These are phyloP conservation scores for Gallinago solitaria DNA, from an alignment of 2,797 vertebrate genomes.

Conservation along the genomic window DNA sequence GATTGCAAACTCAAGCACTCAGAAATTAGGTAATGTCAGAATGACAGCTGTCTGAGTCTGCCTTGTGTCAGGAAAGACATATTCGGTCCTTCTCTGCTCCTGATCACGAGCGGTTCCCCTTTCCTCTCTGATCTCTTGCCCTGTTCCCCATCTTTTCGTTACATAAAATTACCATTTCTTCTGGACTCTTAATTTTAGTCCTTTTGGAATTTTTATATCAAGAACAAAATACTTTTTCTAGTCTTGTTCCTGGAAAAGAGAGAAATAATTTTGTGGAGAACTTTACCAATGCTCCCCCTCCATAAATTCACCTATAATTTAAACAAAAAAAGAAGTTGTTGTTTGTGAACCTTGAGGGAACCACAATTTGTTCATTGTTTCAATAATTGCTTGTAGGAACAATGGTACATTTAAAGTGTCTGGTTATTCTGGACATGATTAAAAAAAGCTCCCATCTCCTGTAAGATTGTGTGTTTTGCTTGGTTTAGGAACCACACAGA, in stretches of 20 bases:
- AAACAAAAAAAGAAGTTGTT: neutral
- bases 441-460: neutral
- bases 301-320: neutral
- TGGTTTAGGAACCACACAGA: neutral
- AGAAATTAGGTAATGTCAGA: neutral
- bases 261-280: neutral
- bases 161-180: neutral
- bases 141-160: neutral
- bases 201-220: neutral
- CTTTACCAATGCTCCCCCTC: fast-evolving
- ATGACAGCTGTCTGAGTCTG: neutral
- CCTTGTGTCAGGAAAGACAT: neutral
- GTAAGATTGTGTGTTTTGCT: neutral
- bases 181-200: neutral
- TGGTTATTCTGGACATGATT: neutral
- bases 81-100: neutral
- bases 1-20: constrained; percentile 11
- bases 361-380: neutral
- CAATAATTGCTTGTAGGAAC: neutral
- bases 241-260: neutral
- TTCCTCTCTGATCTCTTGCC: neutral
- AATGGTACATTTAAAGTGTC: neutral
- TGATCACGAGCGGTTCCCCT: neutral
- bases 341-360: neutral
- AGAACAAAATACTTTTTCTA: neutral